Conservation (phyloP, 2,888 invertebrate species). For the Lydus trimaculatus region DNA sequence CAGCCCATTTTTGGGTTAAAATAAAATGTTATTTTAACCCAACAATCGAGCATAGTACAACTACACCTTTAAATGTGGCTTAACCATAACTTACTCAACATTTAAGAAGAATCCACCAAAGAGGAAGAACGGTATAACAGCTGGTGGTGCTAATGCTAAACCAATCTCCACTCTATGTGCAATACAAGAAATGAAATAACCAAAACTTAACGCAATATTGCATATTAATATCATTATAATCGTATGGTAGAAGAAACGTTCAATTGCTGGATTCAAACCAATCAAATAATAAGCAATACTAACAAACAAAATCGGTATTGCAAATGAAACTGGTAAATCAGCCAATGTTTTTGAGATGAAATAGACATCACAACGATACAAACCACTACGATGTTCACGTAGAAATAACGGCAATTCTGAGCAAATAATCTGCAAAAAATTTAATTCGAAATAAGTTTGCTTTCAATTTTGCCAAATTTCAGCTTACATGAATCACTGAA, state of each 20-base stretch:
- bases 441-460: neutral
- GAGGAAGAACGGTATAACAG: conserved; percentile 91
- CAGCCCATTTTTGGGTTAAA: too few relatives aligned
- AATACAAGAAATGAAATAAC: conserved; percentile 90
- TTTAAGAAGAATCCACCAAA: conserved; percentile 97
- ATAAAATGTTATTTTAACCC: too few relatives aligned
- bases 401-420: conserved; percentile 89
- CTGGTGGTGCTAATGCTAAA: conserved; percentile 87
- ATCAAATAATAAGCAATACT: conserved; percentile 88
- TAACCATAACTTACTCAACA: conserved; percentile 69
- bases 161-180: conserved; percentile 87
- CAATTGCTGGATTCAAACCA: conserved; percentile 75
- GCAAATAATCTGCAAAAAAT: conserved; percentile 79
- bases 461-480: neutral
- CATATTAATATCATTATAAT: conserved; percentile 82
- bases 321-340: conserved; percentile 85
- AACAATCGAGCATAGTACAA: too few relatives aligned
- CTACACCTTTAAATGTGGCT: too few relatives aligned
- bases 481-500: conserved; percentile 88
- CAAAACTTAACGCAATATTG: conserved; percentile 89
- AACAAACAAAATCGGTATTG: conserved; percentile 84
- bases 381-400: conserved; percentile 86
- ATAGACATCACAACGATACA: conserved; percentile 91
- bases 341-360: conserved; percentile 90
- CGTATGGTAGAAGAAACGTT: conserved; percentile 76